Evolutionary conservation across 2,888 invertebrate genomes (phyloP).

Genomic region (Apamea sordens): DNA sequence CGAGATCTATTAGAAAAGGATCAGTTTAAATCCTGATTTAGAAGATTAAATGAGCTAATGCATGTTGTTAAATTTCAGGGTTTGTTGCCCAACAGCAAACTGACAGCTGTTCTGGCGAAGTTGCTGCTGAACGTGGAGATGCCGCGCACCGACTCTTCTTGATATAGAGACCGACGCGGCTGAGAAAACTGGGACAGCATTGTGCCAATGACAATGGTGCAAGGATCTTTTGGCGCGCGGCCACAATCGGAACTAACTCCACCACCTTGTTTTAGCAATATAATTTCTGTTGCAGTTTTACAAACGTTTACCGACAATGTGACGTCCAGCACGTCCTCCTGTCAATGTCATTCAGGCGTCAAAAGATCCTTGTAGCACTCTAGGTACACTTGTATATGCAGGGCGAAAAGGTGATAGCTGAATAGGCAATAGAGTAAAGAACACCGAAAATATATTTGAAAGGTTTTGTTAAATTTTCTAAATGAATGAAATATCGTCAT

Average conservation of each 20-base stretch:
- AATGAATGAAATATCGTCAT: too few species aligned
- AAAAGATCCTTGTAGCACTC: background rate
- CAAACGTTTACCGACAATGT: background rate
- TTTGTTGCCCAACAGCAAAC: constrained; percentile 1
- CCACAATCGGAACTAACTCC: background rate
- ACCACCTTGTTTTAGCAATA: background rate
- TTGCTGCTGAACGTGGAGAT: background rate
- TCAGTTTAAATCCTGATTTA: background rate
- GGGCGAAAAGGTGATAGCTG: too few species aligned
- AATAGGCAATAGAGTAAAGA: too few species aligned
- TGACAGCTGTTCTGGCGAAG: background rate
- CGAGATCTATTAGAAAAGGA: background rate
- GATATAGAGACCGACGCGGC: background rate
- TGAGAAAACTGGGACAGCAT: background rate
- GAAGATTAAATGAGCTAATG: background rate
- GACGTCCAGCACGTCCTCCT: background rate
- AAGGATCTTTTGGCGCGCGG: background rate
- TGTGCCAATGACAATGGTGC: background rate
- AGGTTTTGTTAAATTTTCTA: too few species aligned
- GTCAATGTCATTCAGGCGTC: background rate
- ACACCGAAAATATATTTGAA: too few species aligned
- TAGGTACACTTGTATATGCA: too few species aligned
- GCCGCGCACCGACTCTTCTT: background rate
- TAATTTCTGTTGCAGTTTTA: background rate
- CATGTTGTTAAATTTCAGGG: background rate